Base-by-base conservation (phyloP, 2,888 invertebrate genomes). In the Ochlodes sylvanus region DNA sequence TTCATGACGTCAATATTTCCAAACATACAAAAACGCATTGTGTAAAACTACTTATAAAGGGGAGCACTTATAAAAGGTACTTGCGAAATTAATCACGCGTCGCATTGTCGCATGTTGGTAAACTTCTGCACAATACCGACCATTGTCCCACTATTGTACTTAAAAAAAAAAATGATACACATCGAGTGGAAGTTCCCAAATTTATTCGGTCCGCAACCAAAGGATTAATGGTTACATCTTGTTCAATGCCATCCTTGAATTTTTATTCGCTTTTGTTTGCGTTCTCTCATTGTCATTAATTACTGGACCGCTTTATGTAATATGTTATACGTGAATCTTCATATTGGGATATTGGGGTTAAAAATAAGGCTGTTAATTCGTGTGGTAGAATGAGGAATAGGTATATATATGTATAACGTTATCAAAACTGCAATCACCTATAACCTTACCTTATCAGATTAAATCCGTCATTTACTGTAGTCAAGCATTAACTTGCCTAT, bases 11-110 rank as follows among this genome's bases (percentile, higher is more conserved):
- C 52, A 27, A 47, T 19, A 41, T n/a, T 12, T 19, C 58, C 41
- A 38, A 62, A 38, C 50, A 41, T 34, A 54, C 60, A 61, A 66
- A 50, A 67, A 66, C 50, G 54, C 44, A 67, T 67, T 67, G 60
- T 67, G 27, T 27, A 41, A 17, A 61, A 61, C 60, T 54, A 55
- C 61, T 61, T 67, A 60, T 15, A 67, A 56, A 67, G 61, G 67
- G 67, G 67, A 67, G 63, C 56, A 54, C 34, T 38, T 62, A 42
- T 78, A 70, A 70, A 72, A 68, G 69, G 72, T 71, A 88, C 89
- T 87, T 86, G 83, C 81, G 76, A 82, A 88, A 91, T 90, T 90
- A 90, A 92, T 92, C 91, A 90, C 86, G 87, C 84, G 80, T 81
- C 80, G 76, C 81, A 82, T 82, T 86, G 85, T 86, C 82, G 79